Conservation (phyloP, 2,888 invertebrate genomes). For the Diarsia brunnea region DNA sequence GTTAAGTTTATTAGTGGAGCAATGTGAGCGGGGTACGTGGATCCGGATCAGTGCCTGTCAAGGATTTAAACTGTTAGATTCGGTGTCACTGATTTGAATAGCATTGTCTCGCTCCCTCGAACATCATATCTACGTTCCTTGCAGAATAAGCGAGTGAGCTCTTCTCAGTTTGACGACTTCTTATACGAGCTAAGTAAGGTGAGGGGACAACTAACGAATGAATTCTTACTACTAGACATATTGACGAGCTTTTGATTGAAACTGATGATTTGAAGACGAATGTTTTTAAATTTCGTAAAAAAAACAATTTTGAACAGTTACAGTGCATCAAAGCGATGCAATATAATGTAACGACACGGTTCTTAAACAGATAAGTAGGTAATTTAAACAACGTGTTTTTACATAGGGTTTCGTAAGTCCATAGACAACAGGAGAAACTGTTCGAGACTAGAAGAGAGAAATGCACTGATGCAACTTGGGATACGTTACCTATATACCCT, state of each 20-base stretch:
- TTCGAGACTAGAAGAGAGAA: neutral
- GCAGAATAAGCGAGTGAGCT: too few relatives aligned
- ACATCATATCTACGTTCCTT: too few relatives aligned
- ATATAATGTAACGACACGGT: conserved; percentile 27
- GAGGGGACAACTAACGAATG: neutral
- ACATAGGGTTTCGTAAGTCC: neutral
- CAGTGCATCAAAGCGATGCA: conserved; percentile 6
- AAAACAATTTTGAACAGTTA: neutral
- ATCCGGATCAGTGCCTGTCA: neutral
- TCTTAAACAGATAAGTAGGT: conserved; percentile 4
- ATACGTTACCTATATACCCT: too few relatives aligned
- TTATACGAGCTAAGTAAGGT: too few relatives aligned
- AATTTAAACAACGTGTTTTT: neutral
- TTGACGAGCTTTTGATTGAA: neutral
- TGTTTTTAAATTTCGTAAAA: neutral
- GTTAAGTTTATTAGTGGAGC: conserved; percentile 21
- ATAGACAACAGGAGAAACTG: neutral
- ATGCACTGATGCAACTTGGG: neutral
- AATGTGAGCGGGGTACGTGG: neutral
- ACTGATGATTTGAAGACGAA: neutral
- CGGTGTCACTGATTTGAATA: neutral
- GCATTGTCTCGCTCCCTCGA: neutral
- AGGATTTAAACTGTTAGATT: neutral
- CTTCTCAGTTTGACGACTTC: too few relatives aligned
- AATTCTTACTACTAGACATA: neutral